These are phyloP conservation scores for Apantesis nais DNA, from an alignment of 2,888 invertebrate genomes.

Conservation along the genomic window DNA sequence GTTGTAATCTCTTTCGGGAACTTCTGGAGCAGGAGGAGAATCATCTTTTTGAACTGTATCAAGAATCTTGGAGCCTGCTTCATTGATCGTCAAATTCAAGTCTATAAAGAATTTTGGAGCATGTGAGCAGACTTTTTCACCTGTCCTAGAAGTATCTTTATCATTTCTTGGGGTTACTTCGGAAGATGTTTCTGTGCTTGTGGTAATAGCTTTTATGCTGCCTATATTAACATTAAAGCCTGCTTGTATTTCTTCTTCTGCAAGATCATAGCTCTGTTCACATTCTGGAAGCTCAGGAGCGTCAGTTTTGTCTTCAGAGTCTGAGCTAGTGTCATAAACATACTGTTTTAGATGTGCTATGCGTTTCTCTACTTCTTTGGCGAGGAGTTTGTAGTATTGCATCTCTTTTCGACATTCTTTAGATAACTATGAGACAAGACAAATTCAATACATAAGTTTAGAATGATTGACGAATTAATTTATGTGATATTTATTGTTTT, in stretches of 20 bases:
- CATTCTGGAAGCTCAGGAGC: constrained; percentile 69
- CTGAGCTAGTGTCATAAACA: constrained; percentile 60
- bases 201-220: constrained; percentile 17
- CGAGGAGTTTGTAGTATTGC: constrained; percentile 88
- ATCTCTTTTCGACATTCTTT: constrained; percentile 87
- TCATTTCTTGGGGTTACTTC: constrained; percentile 13
- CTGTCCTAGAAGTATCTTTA: background rate
- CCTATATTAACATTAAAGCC: constrained; percentile 1
- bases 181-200: background rate
- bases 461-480: background rate
- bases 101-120: constrained; percentile 66
- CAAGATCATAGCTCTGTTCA: constrained; percentile 57
- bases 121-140: background rate
- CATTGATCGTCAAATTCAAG: constrained; percentile 66
- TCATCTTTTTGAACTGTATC: constrained; percentile 36
- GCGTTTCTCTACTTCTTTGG: constrained; percentile 87
- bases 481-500: too few relatives aligned
- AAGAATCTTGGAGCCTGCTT: constrained; percentile 50
- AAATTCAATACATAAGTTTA: background rate
- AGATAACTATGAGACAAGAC: constrained; percentile 78
- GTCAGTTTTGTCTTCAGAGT: constrained; percentile 64
- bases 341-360: constrained; percentile 76
- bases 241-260: constrained; percentile 37
- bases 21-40: constrained; percentile 51
- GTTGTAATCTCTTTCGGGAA: constrained; percentile 73